Percentiles rank a stretch among this genome's conserved stretches.
These are phyloP conservation scores for Venustaconcha ellipsiformis DNA, from an alignment of 1,140 invertebrate species.

Conservation along the genomic window DNA sequence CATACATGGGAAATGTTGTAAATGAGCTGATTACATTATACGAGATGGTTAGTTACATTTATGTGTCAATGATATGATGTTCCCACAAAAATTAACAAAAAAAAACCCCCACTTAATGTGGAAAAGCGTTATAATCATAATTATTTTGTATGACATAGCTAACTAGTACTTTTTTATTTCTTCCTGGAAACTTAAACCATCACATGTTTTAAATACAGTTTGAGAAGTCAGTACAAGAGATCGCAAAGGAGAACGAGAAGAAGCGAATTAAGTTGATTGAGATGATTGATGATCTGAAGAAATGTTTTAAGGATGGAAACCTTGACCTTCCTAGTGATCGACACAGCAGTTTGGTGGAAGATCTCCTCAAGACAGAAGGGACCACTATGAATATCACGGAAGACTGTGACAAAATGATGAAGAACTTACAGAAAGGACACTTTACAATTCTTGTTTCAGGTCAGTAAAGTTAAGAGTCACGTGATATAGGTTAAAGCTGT, in stretches of 20 bases:
- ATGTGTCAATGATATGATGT: too few relatives aligned
- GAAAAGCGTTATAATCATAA: too few relatives aligned
- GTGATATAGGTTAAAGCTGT: background rate
- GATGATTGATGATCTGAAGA: slow-evolving; percentile 21
- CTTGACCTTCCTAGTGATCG: slow-evolving; percentile 2
- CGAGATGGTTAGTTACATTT: too few relatives aligned
- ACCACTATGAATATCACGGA: slow-evolving; percentile 16
- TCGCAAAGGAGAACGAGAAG: slow-evolving; percentile 21
- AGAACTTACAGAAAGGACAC: slow-evolving; percentile 15
- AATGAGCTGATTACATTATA: too few relatives aligned
- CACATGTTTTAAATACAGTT: slow-evolving; percentile 4
- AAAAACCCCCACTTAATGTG: too few relatives aligned
- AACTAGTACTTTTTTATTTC: too few relatives aligned
- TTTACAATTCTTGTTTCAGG: slow-evolving; percentile 42
- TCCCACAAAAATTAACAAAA: too few relatives aligned
- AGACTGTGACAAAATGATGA: slow-evolving; percentile 24
- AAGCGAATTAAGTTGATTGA: slow-evolving; percentile 30
- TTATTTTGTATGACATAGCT: too few relatives aligned
- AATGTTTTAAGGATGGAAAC: slow-evolving; percentile 10
- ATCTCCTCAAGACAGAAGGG: slow-evolving; percentile 31
- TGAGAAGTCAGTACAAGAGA: slow-evolving; percentile 16
- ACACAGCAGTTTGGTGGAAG: slow-evolving; percentile 26
- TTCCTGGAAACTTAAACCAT: too few relatives aligned
- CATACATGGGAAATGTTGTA: too few relatives aligned
- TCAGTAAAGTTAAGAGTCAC: slow-evolving; percentile 5